A percentile compares a stretch with the other conserved stretches of the same genome.
Evolutionary conservation across 1,140 invertebrate genomes (phyloP).

Genomic region (Mercenaria mercenaria): DNA sequence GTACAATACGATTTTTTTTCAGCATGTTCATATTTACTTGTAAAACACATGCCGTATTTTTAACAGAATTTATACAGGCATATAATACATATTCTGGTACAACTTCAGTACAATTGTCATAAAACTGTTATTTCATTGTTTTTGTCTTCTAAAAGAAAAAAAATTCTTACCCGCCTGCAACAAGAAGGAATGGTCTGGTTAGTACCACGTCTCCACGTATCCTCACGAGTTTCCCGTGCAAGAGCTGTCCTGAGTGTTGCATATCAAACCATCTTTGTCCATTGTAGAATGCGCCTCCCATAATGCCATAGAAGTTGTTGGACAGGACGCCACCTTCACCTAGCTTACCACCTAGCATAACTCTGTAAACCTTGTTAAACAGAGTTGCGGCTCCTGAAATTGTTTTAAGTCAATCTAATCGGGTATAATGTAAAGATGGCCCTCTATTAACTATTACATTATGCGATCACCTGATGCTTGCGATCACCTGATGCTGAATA

Average conservation of each 20-base stretch:
- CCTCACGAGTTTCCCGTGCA: constrained; percentile 46
- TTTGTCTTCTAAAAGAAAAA: too few relatives aligned
- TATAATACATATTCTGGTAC: too few relatives aligned
- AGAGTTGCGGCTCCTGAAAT: constrained; percentile 27
- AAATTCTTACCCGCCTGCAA: constrained; percentile 7
- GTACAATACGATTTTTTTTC: too few relatives aligned
- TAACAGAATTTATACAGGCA: too few relatives aligned
- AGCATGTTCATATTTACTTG: too few relatives aligned
- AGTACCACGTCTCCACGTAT: constrained; percentile 53
- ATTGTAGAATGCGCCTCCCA: constrained; percentile 62
- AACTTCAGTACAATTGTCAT: too few relatives aligned
- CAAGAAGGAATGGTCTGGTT: constrained; percentile 41
- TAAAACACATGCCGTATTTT: too few relatives aligned
- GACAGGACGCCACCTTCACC: constrained; percentile 11
- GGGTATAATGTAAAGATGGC: neutral
- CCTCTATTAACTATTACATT: too few relatives aligned
- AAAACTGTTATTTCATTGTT: too few relatives aligned
- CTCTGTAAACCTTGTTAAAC: constrained; percentile 54
- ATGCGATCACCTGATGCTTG: too few relatives aligned
- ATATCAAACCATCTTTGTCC: constrained; percentile 61
- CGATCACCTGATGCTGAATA: too few relatives aligned
- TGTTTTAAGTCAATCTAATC: too few relatives aligned
- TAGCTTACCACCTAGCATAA: constrained; percentile 39
- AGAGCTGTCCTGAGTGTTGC: neutral
- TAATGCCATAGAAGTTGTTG: constrained; percentile 53